phyloP scores from a whole-genome alignment of 2,797 vertebrate genomes.

The Apogon talboti region DNA sequence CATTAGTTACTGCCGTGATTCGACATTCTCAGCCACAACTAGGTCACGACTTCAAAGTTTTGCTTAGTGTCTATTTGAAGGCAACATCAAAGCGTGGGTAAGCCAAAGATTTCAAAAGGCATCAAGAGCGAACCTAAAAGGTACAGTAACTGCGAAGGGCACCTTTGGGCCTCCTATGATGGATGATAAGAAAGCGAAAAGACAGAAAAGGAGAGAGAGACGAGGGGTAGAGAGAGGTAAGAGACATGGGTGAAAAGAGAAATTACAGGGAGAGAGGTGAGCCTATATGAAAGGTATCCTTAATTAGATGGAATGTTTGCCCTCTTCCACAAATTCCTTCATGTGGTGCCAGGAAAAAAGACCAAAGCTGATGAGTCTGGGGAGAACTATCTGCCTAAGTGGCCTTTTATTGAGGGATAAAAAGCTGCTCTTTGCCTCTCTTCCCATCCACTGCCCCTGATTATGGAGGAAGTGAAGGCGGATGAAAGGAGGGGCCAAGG shows the following conservation, averaged over 20 bases:
- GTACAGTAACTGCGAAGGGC: constrained; percentile 75
- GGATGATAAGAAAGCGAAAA: constrained; percentile 72
- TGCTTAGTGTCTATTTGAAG: constrained; percentile 70
- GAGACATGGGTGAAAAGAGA: constrained; percentile 47
- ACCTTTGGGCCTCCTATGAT: constrained; percentile 77
- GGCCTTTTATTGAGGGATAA: constrained; percentile 84
- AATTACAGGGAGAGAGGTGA: constrained; percentile 60
- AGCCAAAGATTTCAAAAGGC: constrained; percentile 75
- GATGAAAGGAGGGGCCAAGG: constrained; percentile 57
- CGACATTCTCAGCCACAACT: constrained; percentile 60
- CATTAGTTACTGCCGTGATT: constrained; percentile 43
- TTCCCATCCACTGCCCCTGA: constrained; percentile 71
- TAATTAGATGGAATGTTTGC: constrained; percentile 81
- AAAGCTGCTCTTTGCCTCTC: constrained; percentile 75
- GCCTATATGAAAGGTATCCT: constrained; percentile 70
- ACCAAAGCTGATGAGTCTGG: constrained; percentile 76
- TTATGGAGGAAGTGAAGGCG: constrained; percentile 75
- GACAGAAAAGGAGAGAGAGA: constrained; percentile 34
- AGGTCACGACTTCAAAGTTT: constrained; percentile 70
- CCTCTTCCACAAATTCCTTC: constrained; percentile 76
- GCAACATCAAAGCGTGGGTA: constrained; percentile 76
- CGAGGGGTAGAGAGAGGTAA: constrained; percentile 4
- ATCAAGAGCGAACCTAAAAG: constrained; percentile 68
- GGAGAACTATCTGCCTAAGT: constrained; percentile 81
- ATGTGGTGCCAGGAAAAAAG: constrained; percentile 70